Conservation (phyloP, 1,140 invertebrate species). For the Cydia amplana region DNA sequence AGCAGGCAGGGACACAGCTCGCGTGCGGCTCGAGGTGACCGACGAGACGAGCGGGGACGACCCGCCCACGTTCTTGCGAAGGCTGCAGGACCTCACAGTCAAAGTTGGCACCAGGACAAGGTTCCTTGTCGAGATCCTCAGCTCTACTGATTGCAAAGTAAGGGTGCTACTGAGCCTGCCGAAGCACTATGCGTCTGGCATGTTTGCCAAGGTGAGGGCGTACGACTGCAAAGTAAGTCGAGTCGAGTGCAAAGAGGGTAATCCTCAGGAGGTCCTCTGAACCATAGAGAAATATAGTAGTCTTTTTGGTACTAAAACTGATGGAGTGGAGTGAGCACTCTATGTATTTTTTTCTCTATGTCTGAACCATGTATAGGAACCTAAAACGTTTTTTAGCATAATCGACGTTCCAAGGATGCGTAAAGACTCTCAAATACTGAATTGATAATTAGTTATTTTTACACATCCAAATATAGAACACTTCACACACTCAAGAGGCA, state of each 20-base stretch:
- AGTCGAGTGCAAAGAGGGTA: too few relatives aligned
- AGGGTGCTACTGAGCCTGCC: conserved; percentile 9
- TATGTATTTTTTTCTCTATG: too few relatives aligned
- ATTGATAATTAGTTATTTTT: conserved; percentile 18
- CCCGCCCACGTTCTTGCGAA: conserved; percentile 87
- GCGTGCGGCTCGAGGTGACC: conserved; percentile 62
- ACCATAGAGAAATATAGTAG: too few relatives aligned
- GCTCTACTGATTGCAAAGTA: conserved; percentile 88
- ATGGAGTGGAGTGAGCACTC: too few relatives aligned
- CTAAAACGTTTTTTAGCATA: too few relatives aligned
- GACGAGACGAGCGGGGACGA: conserved; percentile 80
- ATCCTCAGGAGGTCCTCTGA: too few relatives aligned
- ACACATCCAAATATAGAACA: not conserved
- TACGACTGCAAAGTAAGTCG: too few relatives aligned
- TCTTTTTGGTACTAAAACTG: too few relatives aligned
- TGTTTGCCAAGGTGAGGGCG: too few relatives aligned
- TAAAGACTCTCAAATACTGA: not conserved
- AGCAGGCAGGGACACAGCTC: conserved; percentile 64
- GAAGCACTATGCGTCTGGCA: too few relatives aligned
- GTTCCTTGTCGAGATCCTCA: conserved; percentile 90
- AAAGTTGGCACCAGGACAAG: conserved; percentile 92
- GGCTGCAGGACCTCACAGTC: conserved; percentile 88
- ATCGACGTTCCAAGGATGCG: too few relatives aligned
- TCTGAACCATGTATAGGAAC: too few relatives aligned
- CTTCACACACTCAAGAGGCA: not conserved